phyloP scores from a whole-genome alignment of 2,113 vertebrate species.

The Vireo altiloquus region DNA sequence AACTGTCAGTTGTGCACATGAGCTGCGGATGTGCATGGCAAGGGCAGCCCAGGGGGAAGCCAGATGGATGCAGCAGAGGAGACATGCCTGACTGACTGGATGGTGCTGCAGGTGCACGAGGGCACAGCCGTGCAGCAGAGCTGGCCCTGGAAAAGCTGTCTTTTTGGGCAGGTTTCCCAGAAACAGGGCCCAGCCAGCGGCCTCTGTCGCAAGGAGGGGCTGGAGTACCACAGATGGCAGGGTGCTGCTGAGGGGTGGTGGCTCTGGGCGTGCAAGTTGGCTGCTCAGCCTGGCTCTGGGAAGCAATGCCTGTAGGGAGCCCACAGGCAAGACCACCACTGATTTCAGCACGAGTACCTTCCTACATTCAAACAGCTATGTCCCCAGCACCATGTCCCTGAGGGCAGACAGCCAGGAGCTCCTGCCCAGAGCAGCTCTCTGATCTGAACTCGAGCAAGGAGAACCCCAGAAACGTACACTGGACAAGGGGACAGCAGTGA shows the following conservation, averaged over 20 bases:
- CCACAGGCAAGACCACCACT: accelerated
- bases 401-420: neutral
- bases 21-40: accelerated
- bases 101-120: accelerated
- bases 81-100: accelerated
- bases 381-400: accelerated
- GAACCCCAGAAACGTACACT: accelerated
- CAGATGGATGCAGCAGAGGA: neutral
- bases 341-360: neutral
- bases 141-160: neutral
- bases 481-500: neutral
- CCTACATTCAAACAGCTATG: neutral
- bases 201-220: neutral
- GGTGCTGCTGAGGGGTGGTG: neutral
- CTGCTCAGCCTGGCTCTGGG: neutral
- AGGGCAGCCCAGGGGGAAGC: neutral
- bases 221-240: neutral
- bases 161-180: neutral
- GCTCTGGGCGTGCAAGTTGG: neutral
- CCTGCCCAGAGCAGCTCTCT: neutral
- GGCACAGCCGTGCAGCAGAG: accelerated
- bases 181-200: neutral
- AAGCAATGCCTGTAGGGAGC: neutral
- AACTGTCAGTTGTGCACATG: accelerated
- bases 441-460: accelerated